These are phyloP conservation scores for Drosophila sproati DNA, from an alignment of 1,140 invertebrate species.

Conservation along the genomic window DNA sequence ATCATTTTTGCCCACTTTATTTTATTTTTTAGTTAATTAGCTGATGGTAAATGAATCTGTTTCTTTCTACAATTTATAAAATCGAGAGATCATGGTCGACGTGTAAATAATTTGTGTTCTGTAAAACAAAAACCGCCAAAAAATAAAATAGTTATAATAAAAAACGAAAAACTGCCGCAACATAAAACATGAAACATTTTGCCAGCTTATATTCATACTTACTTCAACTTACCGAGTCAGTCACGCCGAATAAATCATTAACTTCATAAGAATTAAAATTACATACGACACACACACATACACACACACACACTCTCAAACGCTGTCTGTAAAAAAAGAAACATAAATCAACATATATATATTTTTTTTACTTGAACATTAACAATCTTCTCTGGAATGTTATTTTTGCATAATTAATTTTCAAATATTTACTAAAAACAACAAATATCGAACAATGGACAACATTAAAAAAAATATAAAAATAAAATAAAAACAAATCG, in stretches of 20 bases:
- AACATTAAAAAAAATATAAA: conserved; percentile 18
- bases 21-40: too few species aligned
- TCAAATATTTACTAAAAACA: conserved; percentile 69
- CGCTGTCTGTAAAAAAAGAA: conserved; percentile 32
- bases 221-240: conserved; percentile 10
- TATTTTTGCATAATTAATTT: conserved; percentile 73
- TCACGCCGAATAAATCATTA: conserved; percentile 41
- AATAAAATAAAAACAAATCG: conserved; percentile 27
- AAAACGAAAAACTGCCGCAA: background rate
- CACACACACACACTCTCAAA: conserved; percentile 28
- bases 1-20: too few species aligned
- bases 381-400: conserved; percentile 65
- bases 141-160: background rate
- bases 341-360: conserved; percentile 19
- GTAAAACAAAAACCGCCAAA: conserved; percentile 14
- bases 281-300: conserved; percentile 32
- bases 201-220: conserved; percentile 1
- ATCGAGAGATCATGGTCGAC: too few species aligned
- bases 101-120: background rate
- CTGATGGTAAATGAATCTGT: too few species aligned
- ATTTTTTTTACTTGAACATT: conserved; percentile 28
- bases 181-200: conserved; percentile 15
- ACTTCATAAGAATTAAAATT: conserved; percentile 26
- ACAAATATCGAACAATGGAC: conserved; percentile 52
- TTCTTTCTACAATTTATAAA: too few species aligned